phyloP scores from a whole-genome alignment of 1,140 invertebrate species.

The Calephelis nemesis region DNA sequence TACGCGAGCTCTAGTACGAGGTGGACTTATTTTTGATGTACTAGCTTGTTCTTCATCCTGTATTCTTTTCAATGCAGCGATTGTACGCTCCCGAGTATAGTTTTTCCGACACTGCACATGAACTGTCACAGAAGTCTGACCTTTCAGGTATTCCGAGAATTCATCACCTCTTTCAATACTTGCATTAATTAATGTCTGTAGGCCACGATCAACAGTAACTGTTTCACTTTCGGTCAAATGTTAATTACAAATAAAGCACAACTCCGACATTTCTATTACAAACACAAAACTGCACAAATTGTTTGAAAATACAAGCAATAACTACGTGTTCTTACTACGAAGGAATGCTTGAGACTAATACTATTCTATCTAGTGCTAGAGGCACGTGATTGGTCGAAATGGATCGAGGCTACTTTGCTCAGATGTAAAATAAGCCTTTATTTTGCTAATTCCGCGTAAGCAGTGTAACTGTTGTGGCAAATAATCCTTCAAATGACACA shows the following conservation, averaged over 20 bases:
- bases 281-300: constrained; percentile 20
- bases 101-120: constrained; percentile 24
- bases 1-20: constrained; percentile 39
- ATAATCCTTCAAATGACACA: no score
- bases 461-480: no score
- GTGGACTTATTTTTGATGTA: constrained; percentile 38
- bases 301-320: no score
- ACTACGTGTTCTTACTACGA: no score
- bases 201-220: constrained; percentile 35
- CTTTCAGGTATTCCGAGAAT: constrained; percentile 28
- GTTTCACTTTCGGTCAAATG: constrained; percentile 30
- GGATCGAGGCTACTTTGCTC: no score
- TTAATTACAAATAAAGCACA: constrained; percentile 36
- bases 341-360: no score
- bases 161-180: constrained; percentile 35
- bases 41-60: constrained; percentile 38
- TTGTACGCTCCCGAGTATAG: constrained; percentile 25
- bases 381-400: no score
- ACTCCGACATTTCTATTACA: constrained; percentile 30
- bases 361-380: no score
- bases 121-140: constrained; percentile 28
- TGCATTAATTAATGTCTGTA: constrained; percentile 35
- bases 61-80: constrained; percentile 33
- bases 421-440: no score
- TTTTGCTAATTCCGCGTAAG: no score